A percentile compares a stretch with the other conserved stretches of the same genome.
Conservation (phyloP, 2,888 invertebrate species). For the Cybosia mesomella region DNA sequence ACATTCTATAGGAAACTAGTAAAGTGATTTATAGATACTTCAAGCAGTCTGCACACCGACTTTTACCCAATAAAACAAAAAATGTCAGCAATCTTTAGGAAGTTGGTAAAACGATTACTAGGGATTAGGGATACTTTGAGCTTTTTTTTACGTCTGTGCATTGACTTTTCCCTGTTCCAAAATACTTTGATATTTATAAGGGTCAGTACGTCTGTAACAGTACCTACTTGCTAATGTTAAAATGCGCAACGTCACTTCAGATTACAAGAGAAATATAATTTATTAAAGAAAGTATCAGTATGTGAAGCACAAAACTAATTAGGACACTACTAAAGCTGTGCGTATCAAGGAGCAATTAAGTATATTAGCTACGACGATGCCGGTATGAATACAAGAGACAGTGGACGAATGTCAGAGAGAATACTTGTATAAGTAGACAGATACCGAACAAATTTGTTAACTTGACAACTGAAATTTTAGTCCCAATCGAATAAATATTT, state of each 20-base stretch:
- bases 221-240: neutral
- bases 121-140: too few relatives aligned
- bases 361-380: conserved; percentile 43
- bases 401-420: conserved; percentile 18
- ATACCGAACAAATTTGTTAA: too few relatives aligned
- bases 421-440: neutral
- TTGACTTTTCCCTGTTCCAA: too few relatives aligned
- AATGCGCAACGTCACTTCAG: neutral
- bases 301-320: conserved; percentile 33
- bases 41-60: neutral
- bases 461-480: too few relatives aligned
- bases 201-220: neutral
- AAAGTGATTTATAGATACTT: neutral
- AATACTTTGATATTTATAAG: neutral
- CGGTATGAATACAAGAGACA: conserved; percentile 31
- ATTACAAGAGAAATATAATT: conserved; percentile 13
- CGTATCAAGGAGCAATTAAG: conserved; percentile 45
- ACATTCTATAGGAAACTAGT: neutral
- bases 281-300: conserved; percentile 23
- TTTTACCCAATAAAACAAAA: neutral
- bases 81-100: too few relatives aligned
- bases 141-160: too few relatives aligned
- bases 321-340: conserved; percentile 32
- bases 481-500: too few relatives aligned
- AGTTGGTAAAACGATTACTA: too few relatives aligned